Base-by-base conservation (phyloP, 2,888 invertebrate species). In the Notodonta dromedarius region DNA sequence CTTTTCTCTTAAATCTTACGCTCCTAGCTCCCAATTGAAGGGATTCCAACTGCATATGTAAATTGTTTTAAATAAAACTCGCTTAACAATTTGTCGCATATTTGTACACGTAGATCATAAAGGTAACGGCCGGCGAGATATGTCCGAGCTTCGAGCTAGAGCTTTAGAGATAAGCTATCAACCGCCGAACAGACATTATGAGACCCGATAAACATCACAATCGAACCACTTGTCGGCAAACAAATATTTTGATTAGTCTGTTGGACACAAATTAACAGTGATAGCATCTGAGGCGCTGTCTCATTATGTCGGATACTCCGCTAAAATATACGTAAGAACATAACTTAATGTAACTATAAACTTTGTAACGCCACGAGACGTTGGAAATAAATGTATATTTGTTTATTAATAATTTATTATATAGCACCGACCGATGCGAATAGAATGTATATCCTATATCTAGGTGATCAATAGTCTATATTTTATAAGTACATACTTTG, bases 181-280 rank as follows among this genome's bases (percentile, higher is more conserved):
- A 71, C 79, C 81, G 80, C 77, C 80, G 71, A 74, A 75, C 75
- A 78, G 81, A 85, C 84, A 82, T 87, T 88, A 88, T 83, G 82
- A 78, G 74, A 70, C 65, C 67, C 70, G 89, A 91, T 90, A 85
- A 75, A 68, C 76, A 90, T 90, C 89, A 74, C 78, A 74, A 83
- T 82, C 76, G 75, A 61, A 66, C 75, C 70, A 67, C 69, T 73
- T 66, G 68, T 65, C 76, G 82, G 87, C 88, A 84, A 86, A 88
- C 80, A 89, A 91, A 90, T 89, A 87, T 89, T 90, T 88, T 89
- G 88, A 90, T 24, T 86, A 80, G 80, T 79, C 75, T 69, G 71
- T 77, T 79, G 68, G 80, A 83, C 82, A 89, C 87, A 90, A 90
- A 90, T 90, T 84, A 88, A 83, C 67, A 67, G 56, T 57, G 88